These are phyloP conservation scores for Acleris holmiana DNA, from an alignment of 2,888 invertebrate species.

Conservation along the genomic window DNA sequence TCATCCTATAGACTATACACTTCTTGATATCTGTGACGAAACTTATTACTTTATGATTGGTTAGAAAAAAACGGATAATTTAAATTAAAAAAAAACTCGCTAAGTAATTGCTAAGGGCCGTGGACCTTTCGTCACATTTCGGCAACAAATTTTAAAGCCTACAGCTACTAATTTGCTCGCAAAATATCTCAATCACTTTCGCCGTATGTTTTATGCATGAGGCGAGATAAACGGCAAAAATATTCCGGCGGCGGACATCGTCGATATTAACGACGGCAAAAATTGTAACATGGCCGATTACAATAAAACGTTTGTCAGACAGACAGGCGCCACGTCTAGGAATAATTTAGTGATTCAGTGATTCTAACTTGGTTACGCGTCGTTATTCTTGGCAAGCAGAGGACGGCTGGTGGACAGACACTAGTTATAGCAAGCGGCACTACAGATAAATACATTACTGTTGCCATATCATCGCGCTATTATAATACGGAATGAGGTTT, in stretches of 20 bases:
- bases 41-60: neutral
- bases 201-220: slow-evolving; percentile 63
- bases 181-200: slow-evolving; percentile 44
- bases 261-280: slow-evolving; percentile 48
- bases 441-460: slow-evolving; percentile 6
- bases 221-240: slow-evolving; percentile 50
- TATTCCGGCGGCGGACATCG: slow-evolving; percentile 48
- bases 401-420: slow-evolving; percentile 22
- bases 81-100: too few relatives aligned
- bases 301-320: slow-evolving; percentile 43
- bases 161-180: slow-evolving; percentile 23
- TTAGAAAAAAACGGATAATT: too few relatives aligned
- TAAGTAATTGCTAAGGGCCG: too few relatives aligned
- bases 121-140: slow-evolving; percentile 7
- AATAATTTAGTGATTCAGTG: slow-evolving; percentile 38
- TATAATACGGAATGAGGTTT: neutral
- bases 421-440: slow-evolving; percentile 1
- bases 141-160: slow-evolving; percentile 5
- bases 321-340: slow-evolving; percentile 42
- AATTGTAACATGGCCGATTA: slow-evolving; percentile 39
- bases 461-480: slow-evolving; percentile 15
- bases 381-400: slow-evolving; percentile 22
- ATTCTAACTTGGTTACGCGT: slow-evolving; percentile 31
- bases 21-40: neutral
- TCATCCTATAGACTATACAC: too few relatives aligned